Conservation (phyloP, 2,797 vertebrate species). For the Ceyx erithaca region DNA sequence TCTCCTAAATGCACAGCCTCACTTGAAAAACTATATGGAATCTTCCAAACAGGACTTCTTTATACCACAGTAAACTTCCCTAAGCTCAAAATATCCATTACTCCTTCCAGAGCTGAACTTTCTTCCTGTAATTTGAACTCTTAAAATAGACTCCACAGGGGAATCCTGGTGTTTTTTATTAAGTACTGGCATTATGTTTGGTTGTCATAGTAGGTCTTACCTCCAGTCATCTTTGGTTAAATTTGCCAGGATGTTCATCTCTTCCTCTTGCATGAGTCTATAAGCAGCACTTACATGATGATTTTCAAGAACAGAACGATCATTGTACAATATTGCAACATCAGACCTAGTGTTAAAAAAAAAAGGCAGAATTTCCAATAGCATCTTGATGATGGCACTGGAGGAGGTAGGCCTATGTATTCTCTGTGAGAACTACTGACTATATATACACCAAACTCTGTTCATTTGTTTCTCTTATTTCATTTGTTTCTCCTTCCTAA, state of each 20-base stretch:
- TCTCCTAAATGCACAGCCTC: not conserved
- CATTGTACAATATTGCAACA: slow-evolving; percentile 95
- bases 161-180: not conserved
- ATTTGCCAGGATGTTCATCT: slow-evolving; percentile 96
- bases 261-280: slow-evolving; percentile 96
- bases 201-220: slow-evolving; percentile 74
- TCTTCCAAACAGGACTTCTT: not conserved
- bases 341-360: slow-evolving; percentile 85
- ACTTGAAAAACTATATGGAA: not conserved
- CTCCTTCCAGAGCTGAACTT: not conserved
- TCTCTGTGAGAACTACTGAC: not conserved
- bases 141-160: not conserved
- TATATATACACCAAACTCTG: not conserved
- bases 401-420: not conserved
- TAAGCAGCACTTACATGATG: slow-evolving; percentile 98
- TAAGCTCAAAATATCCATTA: not conserved
- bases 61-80: not conserved
- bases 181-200: not conserved
- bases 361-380: not conserved
- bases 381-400: not conserved
- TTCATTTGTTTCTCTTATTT: not conserved
- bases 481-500: not conserved
- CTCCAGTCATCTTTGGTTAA: slow-evolving; percentile 98
- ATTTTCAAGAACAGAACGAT: slow-evolving; percentile 97
- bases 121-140: not conserved